Evolutionary conservation across 1,140 invertebrate species (phyloP).

Genomic region (Magallana angulata): DNA sequence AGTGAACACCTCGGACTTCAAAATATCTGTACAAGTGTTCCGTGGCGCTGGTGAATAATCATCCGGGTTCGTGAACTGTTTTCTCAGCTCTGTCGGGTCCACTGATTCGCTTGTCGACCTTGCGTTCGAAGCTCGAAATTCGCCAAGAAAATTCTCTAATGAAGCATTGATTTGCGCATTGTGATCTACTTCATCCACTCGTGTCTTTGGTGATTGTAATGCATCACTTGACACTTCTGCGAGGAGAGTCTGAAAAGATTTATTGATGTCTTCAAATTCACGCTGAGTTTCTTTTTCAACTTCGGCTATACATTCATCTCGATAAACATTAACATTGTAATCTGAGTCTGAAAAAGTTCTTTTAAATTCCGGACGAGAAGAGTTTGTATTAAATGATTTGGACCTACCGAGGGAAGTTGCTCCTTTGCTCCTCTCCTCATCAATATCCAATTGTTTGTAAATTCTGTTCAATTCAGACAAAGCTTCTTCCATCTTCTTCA

Average conservation of each 20-base stretch:
- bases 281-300: slow-evolving; percentile 69
- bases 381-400: slow-evolving; percentile 38
- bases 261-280: slow-evolving; percentile 74
- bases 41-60: slow-evolving; percentile 29
- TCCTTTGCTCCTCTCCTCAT: slow-evolving; percentile 59
- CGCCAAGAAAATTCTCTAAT: slow-evolving; percentile 55
- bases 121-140: slow-evolving; percentile 48
- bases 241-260: slow-evolving; percentile 73
- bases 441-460: slow-evolving; percentile 68
- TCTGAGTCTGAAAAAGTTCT: slow-evolving; percentile 48
- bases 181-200: slow-evolving; percentile 6
- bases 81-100: slow-evolving; percentile 1
- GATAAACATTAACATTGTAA: slow-evolving; percentile 44
- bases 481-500: slow-evolving; percentile 71
- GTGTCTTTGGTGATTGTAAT: slow-evolving; percentile 43
- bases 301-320: slow-evolving; percentile 58
- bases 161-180: slow-evolving; percentile 57
- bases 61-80: slow-evolving; percentile 19
- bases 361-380: slow-evolving; percentile 50
- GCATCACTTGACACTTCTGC: slow-evolving; percentile 65
- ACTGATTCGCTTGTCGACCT: slow-evolving; percentile 16
- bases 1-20: slow-evolving; percentile 57
- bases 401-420: slow-evolving; percentile 41
- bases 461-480: slow-evolving; percentile 73
- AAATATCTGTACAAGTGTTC: slow-evolving; percentile 55